Percentiles rank a stretch among this genome's conserved stretches.
These are phyloP conservation scores for Agrypnus murinus DNA, from an alignment of 2,888 invertebrate species.

Conservation along the genomic window DNA sequence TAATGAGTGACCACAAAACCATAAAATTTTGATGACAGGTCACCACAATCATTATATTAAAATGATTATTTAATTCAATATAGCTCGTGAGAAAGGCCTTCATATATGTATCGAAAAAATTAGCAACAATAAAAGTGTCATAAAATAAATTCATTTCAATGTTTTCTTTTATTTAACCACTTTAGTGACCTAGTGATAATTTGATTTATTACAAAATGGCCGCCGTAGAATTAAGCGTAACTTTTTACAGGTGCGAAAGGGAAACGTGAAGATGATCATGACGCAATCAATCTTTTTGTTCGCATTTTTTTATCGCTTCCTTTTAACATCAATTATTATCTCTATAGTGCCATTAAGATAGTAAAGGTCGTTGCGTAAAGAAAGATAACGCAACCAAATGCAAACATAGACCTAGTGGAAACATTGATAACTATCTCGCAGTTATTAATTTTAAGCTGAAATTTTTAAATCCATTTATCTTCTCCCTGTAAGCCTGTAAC, in stretches of 20 bases:
- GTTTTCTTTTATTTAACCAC: not conserved
- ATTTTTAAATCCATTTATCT: no score
- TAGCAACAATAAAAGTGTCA: constrained; percentile 12
- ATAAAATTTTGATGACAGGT: not conserved
- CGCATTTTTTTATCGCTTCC: constrained; percentile 3
- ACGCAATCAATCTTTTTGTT: not conserved
- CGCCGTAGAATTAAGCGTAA: not conserved
- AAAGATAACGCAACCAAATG: not conserved
- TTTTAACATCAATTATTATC: constrained; percentile 16
- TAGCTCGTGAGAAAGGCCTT: constrained; percentile 10
- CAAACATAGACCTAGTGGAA: constrained; percentile 6
- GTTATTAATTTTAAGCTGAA: no score
- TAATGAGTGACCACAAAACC: not conserved
- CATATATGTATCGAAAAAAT: constrained; percentile 3
- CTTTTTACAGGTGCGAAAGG: not conserved
- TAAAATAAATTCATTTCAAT: constrained; percentile 18
- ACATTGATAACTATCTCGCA: not conserved
- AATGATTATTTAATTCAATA: not conserved
- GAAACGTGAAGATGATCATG: no score
- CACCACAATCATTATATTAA: no score
- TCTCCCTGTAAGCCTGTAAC: no score
- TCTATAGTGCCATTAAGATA: not conserved
- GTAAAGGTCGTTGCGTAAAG: not conserved
- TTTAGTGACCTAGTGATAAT: constrained; percentile 13
- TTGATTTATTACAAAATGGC: constrained; percentile 12